A percentile compares a stretch with the other conserved stretches of the same genome.
phyloP scores from a whole-genome alignment of 2,888 invertebrate genomes.

The Cactoblastis cactorum region DNA sequence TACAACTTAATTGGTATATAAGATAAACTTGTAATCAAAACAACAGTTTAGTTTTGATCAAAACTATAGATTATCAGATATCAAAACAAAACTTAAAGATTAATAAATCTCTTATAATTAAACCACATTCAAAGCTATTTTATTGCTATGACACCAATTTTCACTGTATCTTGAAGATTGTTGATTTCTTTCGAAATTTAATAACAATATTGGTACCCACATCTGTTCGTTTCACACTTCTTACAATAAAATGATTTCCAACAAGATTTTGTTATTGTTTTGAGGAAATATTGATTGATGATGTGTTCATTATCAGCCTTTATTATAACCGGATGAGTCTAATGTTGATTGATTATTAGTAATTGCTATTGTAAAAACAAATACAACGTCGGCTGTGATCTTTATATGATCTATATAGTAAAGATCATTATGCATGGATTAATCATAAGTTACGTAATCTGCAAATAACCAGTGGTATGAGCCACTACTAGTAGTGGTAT shows the following conservation, averaged over 20 bases:
- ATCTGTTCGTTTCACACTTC: not conserved
- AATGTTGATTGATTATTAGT: constrained; percentile 30
- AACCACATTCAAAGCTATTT: not conserved
- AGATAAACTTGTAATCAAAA: no score
- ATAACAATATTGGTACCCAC: not conserved
- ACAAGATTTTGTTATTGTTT: no score
- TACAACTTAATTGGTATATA: no score
- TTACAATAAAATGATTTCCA: not conserved
- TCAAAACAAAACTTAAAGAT: no score
- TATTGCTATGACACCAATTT: not conserved
- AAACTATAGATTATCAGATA: no score
- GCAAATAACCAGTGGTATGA: not conserved
- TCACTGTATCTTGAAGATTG: not conserved
- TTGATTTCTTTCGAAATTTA: not conserved
- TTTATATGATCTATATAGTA: constrained; percentile 17
- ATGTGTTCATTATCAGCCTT: not conserved
- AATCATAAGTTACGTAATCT: constrained; percentile 4
- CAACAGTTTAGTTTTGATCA: no score
- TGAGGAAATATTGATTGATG: no score
- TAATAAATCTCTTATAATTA: not conserved
- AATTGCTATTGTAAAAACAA: constrained; percentile 25
- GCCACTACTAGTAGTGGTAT: no score
- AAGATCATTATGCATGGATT: constrained; percentile 19
- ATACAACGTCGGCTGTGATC: constrained; percentile 25
- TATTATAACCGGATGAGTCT: constrained; percentile 18